A percentile compares a stretch with the other conserved stretches of the same genome.
Conservation (phyloP, 2,113 vertebrate species). For the Lepisosteus osseus region DNA sequence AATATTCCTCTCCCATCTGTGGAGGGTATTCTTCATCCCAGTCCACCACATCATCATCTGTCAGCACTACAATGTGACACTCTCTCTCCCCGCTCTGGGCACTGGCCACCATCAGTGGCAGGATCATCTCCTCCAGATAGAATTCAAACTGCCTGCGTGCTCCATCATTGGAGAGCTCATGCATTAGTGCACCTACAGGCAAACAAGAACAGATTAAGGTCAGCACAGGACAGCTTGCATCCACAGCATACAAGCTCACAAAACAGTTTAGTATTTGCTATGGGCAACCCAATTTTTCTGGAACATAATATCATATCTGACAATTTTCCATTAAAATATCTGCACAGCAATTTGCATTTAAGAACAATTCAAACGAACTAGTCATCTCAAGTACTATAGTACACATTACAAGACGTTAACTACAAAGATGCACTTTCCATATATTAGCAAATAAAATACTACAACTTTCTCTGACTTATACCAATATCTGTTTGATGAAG, state of each 20-base stretch:
- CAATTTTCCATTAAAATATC: too few species aligned
- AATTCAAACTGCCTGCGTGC: constrained; percentile 95
- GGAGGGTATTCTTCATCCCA: constrained; percentile 99
- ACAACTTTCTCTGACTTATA: too few species aligned
- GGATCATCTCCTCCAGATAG: constrained; percentile 97
- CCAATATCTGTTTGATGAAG: neutral
- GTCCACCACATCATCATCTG: constrained; percentile 96
- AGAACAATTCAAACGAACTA: too few species aligned
- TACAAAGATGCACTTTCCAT: neutral
- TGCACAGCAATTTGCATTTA: too few species aligned
- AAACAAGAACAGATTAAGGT: constrained; percentile 15
- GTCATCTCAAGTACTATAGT: too few species aligned
- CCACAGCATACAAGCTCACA: neutral
- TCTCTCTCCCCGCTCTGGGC: constrained; percentile 95
- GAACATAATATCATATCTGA: too few species aligned
- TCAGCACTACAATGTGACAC: constrained; percentile 96
- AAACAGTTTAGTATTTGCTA: neutral
- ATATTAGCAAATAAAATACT: neutral
- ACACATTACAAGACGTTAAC: neutral
- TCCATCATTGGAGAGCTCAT: constrained; percentile 95
- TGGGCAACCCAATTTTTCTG: too few species aligned
- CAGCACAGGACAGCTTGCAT: neutral
- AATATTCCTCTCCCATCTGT: constrained; percentile 98
- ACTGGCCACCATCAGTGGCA: constrained; percentile 94
- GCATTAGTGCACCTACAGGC: constrained; percentile 92